Evolutionary conservation across 2,113 vertebrate species (phyloP).

Genomic region (Sardina pilchardus): DNA sequence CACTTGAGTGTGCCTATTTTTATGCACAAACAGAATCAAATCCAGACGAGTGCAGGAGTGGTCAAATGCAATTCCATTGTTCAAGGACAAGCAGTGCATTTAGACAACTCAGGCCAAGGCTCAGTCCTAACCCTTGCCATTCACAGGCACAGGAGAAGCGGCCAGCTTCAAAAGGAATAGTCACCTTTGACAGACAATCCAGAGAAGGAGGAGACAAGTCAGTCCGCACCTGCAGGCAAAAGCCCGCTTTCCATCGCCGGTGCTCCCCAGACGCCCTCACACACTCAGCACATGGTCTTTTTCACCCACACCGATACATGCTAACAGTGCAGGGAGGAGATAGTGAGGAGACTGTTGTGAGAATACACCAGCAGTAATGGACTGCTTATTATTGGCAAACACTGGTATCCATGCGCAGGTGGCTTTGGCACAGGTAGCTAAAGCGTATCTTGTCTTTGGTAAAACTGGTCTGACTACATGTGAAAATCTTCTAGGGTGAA

Average conservation of each 20-base stretch:
- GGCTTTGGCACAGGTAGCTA: not conserved
- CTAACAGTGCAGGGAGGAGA: not conserved
- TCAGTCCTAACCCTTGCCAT: not conserved
- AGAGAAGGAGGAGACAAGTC: not conserved
- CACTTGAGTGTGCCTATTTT: not conserved
- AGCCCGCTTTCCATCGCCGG: no score
- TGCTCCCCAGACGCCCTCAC: not conserved
- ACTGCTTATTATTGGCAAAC: not conserved
- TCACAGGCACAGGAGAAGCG: not conserved
- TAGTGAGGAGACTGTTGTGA: not conserved
- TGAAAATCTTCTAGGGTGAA: not conserved
- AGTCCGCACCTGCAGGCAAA: not conserved
- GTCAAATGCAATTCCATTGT: not conserved
- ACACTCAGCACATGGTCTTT: not conserved
- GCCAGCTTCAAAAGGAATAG: not conserved
- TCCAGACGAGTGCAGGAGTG: not conserved
- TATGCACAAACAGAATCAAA: not conserved
- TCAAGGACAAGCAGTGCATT: not conserved
- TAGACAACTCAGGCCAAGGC: not conserved
- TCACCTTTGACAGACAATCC: not conserved
- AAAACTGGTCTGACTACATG: not conserved
- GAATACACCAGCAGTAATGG: not conserved
- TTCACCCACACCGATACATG: no score
- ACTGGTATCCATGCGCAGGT: not conserved
- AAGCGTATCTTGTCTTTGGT: not conserved